These are phyloP conservation scores for Lota lota DNA, from an alignment of 2,113 vertebrate species.

Conservation along the genomic window DNA sequence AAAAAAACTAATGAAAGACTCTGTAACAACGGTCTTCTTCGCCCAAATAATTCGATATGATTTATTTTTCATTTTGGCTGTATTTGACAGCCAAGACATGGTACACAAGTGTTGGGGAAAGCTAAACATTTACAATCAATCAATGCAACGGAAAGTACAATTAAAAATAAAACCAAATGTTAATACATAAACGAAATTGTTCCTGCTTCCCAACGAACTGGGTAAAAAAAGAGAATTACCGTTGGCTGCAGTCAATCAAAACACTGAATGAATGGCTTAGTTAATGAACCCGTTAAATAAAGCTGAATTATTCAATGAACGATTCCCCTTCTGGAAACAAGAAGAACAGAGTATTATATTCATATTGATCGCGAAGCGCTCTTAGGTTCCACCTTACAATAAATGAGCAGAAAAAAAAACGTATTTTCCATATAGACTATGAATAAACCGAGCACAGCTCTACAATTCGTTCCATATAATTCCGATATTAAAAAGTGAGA, in stretches of 20 bases:
- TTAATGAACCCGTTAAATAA: background rate
- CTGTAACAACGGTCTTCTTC: too few relatives aligned
- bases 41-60: too few relatives aligned
- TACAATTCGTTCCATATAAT: constrained; percentile 42
- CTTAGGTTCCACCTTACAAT: constrained; percentile 37
- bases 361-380: background rate
- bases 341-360: background rate
- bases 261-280: background rate
- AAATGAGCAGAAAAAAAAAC: constrained; percentile 32
- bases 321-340: background rate
- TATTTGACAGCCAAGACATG: too few relatives aligned
- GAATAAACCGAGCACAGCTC: constrained; percentile 29
- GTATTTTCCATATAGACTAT: constrained; percentile 12
- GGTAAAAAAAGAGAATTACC: too few relatives aligned
- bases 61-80: too few relatives aligned
- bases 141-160: too few relatives aligned
- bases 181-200: background rate
- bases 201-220: background rate
- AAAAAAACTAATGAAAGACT: too few relatives aligned
- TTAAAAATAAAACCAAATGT: background rate
- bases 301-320: background rate
- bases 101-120: too few relatives aligned
- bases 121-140: too few relatives aligned
- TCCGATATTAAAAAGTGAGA: constrained; percentile 26
- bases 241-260: background rate